These are phyloP conservation scores for Plecotus auritus DNA, from an alignment of 2,113 vertebrate genomes.

Conservation along the genomic window DNA sequence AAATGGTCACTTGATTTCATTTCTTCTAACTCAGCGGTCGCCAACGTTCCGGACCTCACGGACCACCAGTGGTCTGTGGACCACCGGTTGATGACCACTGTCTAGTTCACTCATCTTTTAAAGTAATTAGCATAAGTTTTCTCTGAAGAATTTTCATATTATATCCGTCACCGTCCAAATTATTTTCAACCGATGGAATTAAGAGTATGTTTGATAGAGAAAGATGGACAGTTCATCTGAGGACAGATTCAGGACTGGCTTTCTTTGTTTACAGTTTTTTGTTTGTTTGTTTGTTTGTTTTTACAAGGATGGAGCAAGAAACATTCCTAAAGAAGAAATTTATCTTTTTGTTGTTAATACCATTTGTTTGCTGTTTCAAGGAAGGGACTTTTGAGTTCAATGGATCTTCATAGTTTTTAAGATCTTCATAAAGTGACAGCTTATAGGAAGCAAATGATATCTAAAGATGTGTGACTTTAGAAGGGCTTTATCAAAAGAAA, in stretches of 20 bases:
- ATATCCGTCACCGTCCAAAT: neutral
- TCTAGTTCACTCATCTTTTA: constrained; percentile 1
- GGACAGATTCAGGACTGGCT: neutral
- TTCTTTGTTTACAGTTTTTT: neutral
- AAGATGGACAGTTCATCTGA: neutral
- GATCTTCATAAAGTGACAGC: neutral
- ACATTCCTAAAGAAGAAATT: neutral
- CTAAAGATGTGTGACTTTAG: neutral
- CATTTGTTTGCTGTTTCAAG: neutral
- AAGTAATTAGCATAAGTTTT: neutral
- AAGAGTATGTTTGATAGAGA: neutral
- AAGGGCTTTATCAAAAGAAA: neutral
- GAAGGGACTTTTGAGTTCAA: neutral
- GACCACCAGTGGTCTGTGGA: too few species aligned
- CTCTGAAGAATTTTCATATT: neutral
- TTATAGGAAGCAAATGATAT: neutral
- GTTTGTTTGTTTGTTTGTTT: neutral
- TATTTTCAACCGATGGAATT: constrained; percentile 6
- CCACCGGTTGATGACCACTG: too few species aligned
- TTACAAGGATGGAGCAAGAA: neutral
- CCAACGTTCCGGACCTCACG: too few species aligned
- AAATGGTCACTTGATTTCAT: neutral
- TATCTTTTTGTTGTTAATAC: neutral
- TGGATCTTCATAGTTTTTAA: neutral
- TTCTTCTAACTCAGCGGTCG: neutral